Conservation (phyloP, 92 coral and sea anemone genomes). For the Phenganax stokvisi region DNA sequence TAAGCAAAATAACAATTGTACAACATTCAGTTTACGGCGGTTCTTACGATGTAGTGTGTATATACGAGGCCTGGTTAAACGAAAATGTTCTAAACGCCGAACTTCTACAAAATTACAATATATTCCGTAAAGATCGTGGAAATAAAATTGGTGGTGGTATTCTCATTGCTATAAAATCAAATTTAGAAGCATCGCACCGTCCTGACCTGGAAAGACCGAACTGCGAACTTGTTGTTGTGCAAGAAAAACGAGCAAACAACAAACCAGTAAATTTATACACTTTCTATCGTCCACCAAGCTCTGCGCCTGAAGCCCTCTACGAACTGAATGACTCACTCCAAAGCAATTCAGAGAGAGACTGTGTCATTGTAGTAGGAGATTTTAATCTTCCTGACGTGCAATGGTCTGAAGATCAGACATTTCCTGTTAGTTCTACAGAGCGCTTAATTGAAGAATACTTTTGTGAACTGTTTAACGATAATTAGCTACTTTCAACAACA, state of each 20-base stretch:
- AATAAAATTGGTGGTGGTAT: too few relatives aligned
- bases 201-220: conserved; percentile 42
- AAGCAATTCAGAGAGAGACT: conserved; percentile 36
- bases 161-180: too few relatives aligned
- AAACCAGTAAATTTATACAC: conserved; percentile 40
- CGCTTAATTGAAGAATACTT: conserved; percentile 1
- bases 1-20: too few relatives aligned
- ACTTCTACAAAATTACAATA: too few relatives aligned
- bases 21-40: too few relatives aligned
- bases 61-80: too few relatives aligned
- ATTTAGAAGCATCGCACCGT: too few relatives aligned
- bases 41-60: too few relatives aligned
- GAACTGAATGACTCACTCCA: conserved; percentile 36
- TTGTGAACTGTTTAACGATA: conserved; percentile 25
- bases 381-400: conserved; percentile 34
- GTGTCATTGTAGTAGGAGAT: conserved; percentile 25
- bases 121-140: too few relatives aligned
- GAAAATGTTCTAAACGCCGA: too few relatives aligned
- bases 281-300: conserved; percentile 33
- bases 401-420: conserved; percentile 39
- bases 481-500: conserved; percentile 29
- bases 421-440: conserved; percentile 12
- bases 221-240: conserved; percentile 49
- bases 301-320: conserved; percentile 29
- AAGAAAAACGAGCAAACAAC: conserved; percentile 14